Conservation (phyloP, 2,113 vertebrate genomes). For the Centrocercus urophasianus region DNA sequence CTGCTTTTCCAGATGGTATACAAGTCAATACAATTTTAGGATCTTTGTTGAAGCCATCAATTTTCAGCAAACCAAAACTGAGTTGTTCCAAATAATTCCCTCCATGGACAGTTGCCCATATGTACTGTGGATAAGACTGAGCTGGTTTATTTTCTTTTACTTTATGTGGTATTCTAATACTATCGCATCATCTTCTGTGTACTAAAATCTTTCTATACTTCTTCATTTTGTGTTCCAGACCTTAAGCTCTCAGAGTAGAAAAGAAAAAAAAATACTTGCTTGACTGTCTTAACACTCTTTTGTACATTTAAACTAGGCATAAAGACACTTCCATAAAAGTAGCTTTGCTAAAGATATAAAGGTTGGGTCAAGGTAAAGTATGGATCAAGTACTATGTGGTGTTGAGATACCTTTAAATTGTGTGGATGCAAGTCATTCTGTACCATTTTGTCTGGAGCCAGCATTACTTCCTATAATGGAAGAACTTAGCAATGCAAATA, state of each 20-base stretch:
- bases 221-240: not conserved
- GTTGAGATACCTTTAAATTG: not conserved
- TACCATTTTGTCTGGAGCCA: not conserved
- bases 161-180: accelerated
- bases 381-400: not conserved
- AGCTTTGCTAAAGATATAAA: not conserved
- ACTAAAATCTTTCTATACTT: not conserved
- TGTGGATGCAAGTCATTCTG: not conserved
- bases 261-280: not conserved
- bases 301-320: not conserved
- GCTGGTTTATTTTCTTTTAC: not conserved
- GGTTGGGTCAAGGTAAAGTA: not conserved
- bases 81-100: not conserved
- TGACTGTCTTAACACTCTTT: not conserved
- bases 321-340: not conserved
- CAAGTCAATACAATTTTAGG: not conserved
- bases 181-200: not conserved
- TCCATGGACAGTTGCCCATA: not conserved
- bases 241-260: accelerated
- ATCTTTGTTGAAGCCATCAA: not conserved
- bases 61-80: not conserved
- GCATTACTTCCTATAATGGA: not conserved
- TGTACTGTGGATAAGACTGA: not conserved
- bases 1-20: not conserved
- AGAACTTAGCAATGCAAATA: not conserved